These are phyloP conservation scores for Hirtodrosophila duncani DNA, from an alignment of 2,888 invertebrate species.

Conservation along the genomic window DNA sequence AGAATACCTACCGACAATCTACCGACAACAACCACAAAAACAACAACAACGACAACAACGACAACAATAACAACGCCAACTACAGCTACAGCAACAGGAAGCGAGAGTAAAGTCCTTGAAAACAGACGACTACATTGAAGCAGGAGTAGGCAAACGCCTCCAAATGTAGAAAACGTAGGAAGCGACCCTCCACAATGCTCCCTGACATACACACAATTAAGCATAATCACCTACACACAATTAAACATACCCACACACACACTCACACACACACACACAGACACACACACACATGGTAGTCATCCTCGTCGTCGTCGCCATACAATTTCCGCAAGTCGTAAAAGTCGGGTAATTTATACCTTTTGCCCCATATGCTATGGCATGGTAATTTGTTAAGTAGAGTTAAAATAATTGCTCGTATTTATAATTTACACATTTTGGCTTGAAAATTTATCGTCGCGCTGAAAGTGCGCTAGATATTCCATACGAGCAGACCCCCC, in stretches of 20 bases:
- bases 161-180: no score
- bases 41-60: no score
- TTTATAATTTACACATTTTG: constrained; percentile 79
- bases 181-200: no score
- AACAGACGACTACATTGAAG: constrained; percentile 31
- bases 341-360: constrained; percentile 73
- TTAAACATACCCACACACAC: constrained; percentile 42
- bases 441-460: constrained; percentile 76
- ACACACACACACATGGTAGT: constrained; percentile 17
- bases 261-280: constrained; percentile 26
- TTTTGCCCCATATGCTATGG: constrained; percentile 77
- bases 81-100: not conserved
- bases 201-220: constrained; percentile 64
- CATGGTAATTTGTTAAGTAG: constrained; percentile 79
- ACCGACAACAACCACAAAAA: no score
- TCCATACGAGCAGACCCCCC: constrained; percentile 20
- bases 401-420: constrained; percentile 79
- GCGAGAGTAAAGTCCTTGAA: constrained; percentile 19
- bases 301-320: constrained; percentile 54
- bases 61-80: no score
- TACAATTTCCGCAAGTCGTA: constrained; percentile 73
- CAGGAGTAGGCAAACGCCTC: no score
- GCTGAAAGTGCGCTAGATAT: constrained; percentile 69
- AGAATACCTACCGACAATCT: no score
- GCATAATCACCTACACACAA: constrained; percentile 64